A percentile compares a stretch with the other conserved stretches of the same genome.
phyloP scores from a whole-genome alignment of 2,113 vertebrate species.

The Triplophysa siluroides region DNA sequence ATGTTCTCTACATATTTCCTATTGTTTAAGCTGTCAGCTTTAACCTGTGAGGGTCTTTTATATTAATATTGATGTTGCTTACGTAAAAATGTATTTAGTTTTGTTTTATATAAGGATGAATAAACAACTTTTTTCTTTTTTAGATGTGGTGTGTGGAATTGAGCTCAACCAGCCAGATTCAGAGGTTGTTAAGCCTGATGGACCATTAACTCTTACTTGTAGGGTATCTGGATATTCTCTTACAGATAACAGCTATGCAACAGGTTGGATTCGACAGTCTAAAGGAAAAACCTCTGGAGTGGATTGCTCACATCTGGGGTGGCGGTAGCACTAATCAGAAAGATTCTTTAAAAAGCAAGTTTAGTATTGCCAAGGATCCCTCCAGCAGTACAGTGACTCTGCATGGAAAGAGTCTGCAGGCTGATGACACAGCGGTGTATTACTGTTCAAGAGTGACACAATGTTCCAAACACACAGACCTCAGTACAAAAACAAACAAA shows the following conservation, averaged over 20 bases:
- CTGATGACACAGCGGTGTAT: conserved; percentile 38
- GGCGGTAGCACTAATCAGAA: not conserved
- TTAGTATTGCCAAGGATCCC: no score
- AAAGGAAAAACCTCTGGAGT: conserved; percentile 43
- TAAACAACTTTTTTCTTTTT: not conserved
- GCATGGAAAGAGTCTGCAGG: not conserved
- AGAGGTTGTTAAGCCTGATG: not conserved
- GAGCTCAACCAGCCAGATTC: conserved; percentile 4
- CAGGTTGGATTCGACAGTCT: not conserved
- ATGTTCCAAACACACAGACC: no score
- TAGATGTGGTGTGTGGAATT: not conserved
- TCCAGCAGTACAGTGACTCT: conserved; percentile 26
- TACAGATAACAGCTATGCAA: not conserved
- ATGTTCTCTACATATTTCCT: not conserved
- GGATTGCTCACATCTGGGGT: conserved; percentile 35
- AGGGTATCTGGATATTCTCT: conserved; percentile 18
- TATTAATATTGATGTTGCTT: not conserved
- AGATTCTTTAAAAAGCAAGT: not conserved
- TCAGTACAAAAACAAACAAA: no score
- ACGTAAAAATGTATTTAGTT: not conserved
- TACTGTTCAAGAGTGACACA: not conserved
- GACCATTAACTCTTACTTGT: conserved; percentile 15
- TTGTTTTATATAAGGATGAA: not conserved
- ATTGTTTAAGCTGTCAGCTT: not conserved
- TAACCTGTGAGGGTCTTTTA: not conserved